A percentile compares a stretch with the other conserved stretches of the same genome.
These are phyloP conservation scores for Eupristina koningsbergeri DNA, from an alignment of 1,140 invertebrate species.

Conservation along the genomic window DNA sequence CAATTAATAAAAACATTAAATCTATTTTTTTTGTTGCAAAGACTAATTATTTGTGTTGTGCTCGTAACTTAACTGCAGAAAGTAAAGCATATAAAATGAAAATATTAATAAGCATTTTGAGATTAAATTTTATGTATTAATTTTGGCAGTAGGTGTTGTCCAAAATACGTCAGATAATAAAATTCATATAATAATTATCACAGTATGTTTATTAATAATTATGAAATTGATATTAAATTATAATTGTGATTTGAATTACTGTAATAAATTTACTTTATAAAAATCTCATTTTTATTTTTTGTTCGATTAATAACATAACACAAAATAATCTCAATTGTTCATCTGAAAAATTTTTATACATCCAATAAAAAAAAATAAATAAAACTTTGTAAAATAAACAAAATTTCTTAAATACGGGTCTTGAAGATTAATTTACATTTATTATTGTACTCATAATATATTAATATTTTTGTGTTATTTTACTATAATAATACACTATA, in stretches of 20 bases:
- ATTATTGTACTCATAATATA: too few species aligned
- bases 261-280: background rate
- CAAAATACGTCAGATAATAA: background rate
- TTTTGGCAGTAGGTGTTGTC: background rate
- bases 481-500: too few species aligned
- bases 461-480: too few species aligned
- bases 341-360: too few species aligned
- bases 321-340: too few species aligned
- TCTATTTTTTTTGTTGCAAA: background rate
- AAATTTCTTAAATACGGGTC: too few species aligned
- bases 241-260: background rate
- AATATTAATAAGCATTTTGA: background rate
- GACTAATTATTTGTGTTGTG: background rate
- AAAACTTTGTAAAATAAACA: too few species aligned
- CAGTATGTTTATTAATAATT: background rate
- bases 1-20: background rate
- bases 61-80: background rate
- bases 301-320: too few species aligned
- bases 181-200: background rate
- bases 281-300: background rate
- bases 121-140: background rate
- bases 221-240: background rate
- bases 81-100: background rate
- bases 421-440: too few species aligned
- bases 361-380: too few species aligned